Conservation (phyloP, 2,113 vertebrate genomes). For the Paramormyrops kingsleyae region DNA sequence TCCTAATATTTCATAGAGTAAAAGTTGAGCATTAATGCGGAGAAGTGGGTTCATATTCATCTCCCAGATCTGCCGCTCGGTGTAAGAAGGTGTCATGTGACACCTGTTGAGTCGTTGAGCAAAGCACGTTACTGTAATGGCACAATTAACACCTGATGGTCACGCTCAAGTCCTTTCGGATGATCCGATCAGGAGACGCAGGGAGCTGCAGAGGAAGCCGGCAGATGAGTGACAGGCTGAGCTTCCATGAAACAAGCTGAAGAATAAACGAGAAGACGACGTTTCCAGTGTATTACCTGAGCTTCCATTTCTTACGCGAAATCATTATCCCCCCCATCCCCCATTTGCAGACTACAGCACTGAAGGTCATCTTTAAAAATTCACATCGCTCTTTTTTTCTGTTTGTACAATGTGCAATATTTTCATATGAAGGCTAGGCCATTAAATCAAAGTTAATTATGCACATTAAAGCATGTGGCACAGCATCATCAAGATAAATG, state of each 20-base stretch:
- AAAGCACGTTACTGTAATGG: not conserved
- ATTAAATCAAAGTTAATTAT: not conserved
- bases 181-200: not conserved
- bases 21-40: not conserved
- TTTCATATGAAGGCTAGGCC: not conserved
- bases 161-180: not conserved
- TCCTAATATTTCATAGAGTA: conserved; percentile 16
- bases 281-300: not conserved
- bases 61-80: conserved; percentile 20
- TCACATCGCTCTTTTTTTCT: not conserved
- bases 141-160: not conserved
- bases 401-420: not conserved
- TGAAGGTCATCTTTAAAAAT: conserved; percentile 1
- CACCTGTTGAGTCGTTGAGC: not conserved
- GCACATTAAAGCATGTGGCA: not conserved
- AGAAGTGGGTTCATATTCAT: conserved; percentile 12
- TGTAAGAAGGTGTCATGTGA: not conserved
- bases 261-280: not conserved
- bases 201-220: not conserved
- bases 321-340: not conserved
- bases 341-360: not conserved
- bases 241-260: not conserved
- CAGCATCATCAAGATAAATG: not conserved
- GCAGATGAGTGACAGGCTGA: not conserved
- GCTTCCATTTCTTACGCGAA: not conserved